These are phyloP conservation scores for Amblyteles armatorius DNA, from an alignment of 2,888 invertebrate species.

Conservation along the genomic window DNA sequence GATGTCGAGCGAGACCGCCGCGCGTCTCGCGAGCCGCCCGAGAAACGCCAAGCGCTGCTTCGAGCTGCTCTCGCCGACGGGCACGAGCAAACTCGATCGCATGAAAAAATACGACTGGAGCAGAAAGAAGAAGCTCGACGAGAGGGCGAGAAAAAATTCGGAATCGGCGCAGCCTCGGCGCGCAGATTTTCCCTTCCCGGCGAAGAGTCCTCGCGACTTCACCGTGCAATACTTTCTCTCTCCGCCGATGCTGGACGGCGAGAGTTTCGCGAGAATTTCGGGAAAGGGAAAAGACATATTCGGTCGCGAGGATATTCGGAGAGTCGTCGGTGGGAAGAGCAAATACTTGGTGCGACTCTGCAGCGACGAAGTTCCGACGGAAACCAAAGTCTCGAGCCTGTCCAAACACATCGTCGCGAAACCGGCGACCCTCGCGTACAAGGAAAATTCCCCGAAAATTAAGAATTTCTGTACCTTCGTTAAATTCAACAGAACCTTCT, in stretches of 20 bases:
- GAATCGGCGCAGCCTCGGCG: constrained; percentile 11
- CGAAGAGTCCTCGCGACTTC: constrained; percentile 53
- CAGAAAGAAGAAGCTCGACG: constrained; percentile 49
- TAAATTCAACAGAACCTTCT: constrained; percentile 73
- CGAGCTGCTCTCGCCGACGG: constrained; percentile 32
- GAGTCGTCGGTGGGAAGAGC: not conserved
- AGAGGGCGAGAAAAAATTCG: constrained; percentile 6
- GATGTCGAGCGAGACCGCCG: constrained; percentile 63
- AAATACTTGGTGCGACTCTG: not conserved
- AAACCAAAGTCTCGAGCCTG: not conserved
- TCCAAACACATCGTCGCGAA: not conserved
- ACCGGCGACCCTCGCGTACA: not conserved
- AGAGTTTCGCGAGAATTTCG: constrained; percentile 6
- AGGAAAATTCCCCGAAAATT: constrained; percentile 21
- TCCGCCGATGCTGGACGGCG: constrained; percentile 21
- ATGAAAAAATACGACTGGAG: constrained; percentile 70
- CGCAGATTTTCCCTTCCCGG: constrained; percentile 17
- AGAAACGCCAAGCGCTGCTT: not conserved
- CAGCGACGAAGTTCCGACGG: not conserved
- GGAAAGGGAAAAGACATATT: not conserved
- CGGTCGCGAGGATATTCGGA: not conserved
- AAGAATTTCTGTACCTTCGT: constrained; percentile 69
- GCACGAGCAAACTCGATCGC: constrained; percentile 67
- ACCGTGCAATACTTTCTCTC: constrained; percentile 62
- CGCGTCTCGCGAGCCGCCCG: not conserved